Evolutionary conservation across 2,113 vertebrate species (phyloP), one percentile per base, ranked within the genome.

Genomic region (Falco punctatus): DNA sequence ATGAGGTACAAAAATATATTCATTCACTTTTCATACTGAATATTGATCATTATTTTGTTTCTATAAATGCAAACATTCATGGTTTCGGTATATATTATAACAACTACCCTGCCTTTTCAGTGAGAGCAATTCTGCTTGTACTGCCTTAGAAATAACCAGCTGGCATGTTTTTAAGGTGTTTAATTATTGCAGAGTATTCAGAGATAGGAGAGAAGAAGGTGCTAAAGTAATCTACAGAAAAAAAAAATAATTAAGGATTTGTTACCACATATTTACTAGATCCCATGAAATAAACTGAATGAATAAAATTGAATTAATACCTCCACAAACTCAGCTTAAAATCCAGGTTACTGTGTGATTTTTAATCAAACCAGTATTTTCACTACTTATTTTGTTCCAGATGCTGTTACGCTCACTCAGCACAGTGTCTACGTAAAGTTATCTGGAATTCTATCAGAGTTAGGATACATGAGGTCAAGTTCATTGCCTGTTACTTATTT

Each of bases 41-140:
- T 94, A 93, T 91, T 94, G 75, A 94, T 96, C 82, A 95, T 81
- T 84, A 42, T 27, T 73, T 92, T 59, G 7, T 91, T 94, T 92
- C 81, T 79, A 71, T 70, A 95, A 88, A 90, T 83, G 64, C 33
- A 95, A 91, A 86, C 75, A n/a, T 67, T 84, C 66, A 40, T 66
- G 32, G 73, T 94, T 97, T 85, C 75, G 61, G 22, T 54, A 61
- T 6, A 35, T 69, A 58, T 87, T 82, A 54, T 55, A 57, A 74
- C 92, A 86, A 61, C 48, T 75, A 72, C 82, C 49, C 66, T 54
- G 81, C 79, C 24, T 92, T 88, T 94, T 97, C 86, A 95, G 62
- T 90, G 77, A 87, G 61, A 94, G 57, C 54, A 86, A 58, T 80
- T 90, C 81, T 94, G 28, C 58, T 86, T 73, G 40, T 28, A 27